Conservation (phyloP, 2,888 invertebrate species). For the Oeneis ivallda region DNA sequence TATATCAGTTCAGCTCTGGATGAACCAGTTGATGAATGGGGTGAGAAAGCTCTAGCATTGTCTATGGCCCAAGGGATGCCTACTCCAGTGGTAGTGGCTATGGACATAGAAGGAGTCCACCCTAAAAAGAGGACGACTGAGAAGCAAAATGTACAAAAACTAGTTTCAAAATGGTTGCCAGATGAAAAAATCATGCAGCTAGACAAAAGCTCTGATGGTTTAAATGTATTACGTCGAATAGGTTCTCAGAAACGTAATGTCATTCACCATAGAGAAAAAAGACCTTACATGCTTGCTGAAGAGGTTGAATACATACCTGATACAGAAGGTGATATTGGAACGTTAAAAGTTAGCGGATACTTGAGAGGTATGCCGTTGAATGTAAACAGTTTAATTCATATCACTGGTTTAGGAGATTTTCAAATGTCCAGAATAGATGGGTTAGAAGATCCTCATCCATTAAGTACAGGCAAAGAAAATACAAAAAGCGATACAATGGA, state of each 20-base stretch:
- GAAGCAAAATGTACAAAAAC: conserved; percentile 84
- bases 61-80: conserved; percentile 91
- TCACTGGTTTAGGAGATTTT: conserved; percentile 96
- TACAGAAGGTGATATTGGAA: conserved; percentile 79
- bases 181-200: conserved; percentile 90
- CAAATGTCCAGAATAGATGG: conserved; percentile 92
- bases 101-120: conserved; percentile 87
- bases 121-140: conserved; percentile 87
- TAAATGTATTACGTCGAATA: conserved; percentile 85
- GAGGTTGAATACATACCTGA: conserved; percentile 84
- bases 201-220: conserved; percentile 87
- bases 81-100: conserved; percentile 87
- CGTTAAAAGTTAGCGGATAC: conserved; percentile 92
- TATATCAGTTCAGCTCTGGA: conserved; percentile 88
- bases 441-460: conserved; percentile 85
- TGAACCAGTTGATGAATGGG: conserved; percentile 89
- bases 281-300: conserved; percentile 93
- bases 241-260: conserved; percentile 91
- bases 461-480: conserved; percentile 78
- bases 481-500: conserved; percentile 69
- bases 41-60: conserved; percentile 88
- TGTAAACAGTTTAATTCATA: conserved; percentile 94
- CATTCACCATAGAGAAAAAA: conserved; percentile 86
- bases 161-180: conserved; percentile 88
- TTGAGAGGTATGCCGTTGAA: conserved; percentile 91